These are phyloP conservation scores for Fragum sueziense DNA, from an alignment of 2,888 invertebrate genomes.

Conservation along the genomic window DNA sequence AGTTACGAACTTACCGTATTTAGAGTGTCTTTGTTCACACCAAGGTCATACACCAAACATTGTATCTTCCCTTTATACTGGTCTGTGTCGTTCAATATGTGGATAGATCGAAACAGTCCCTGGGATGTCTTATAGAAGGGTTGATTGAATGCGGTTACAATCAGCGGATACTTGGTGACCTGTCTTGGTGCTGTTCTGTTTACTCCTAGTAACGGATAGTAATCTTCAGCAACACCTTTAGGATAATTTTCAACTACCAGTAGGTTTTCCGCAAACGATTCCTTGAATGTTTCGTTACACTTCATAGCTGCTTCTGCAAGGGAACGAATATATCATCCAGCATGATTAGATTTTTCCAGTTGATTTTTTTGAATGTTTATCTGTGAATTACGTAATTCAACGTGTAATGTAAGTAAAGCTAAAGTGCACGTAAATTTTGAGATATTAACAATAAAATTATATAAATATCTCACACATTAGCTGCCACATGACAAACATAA, in stretches of 20 bases:
- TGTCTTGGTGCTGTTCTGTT: background rate
- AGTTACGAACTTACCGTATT: background rate
- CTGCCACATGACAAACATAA: too few relatives aligned
- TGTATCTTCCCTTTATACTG: conserved; percentile 6
- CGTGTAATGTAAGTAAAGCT: too few relatives aligned
- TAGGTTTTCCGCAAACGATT: background rate
- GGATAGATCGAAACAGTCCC: conserved; percentile 13
- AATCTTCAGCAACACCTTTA: background rate
- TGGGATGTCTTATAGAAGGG: conserved; percentile 19
- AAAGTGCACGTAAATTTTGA: too few relatives aligned
- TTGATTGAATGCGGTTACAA: conserved; percentile 26
- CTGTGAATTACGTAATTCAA: too few relatives aligned
- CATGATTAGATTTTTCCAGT: too few relatives aligned
- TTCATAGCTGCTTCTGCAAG: background rate
- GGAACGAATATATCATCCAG: too few relatives aligned
- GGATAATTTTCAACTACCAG: background rate
- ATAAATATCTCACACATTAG: too few relatives aligned
- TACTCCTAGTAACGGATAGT: background rate
- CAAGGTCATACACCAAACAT: conserved; percentile 26
- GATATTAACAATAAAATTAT: too few relatives aligned
- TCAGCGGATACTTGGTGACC: background rate
- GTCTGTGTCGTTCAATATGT: conserved; percentile 5
- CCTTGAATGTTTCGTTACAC: background rate
- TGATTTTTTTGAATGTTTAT: too few relatives aligned
- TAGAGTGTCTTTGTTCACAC: background rate